Evolutionary conservation across 2,113 vertebrate genomes (phyloP).

Genomic region (Acanthisitta chloris): DNA sequence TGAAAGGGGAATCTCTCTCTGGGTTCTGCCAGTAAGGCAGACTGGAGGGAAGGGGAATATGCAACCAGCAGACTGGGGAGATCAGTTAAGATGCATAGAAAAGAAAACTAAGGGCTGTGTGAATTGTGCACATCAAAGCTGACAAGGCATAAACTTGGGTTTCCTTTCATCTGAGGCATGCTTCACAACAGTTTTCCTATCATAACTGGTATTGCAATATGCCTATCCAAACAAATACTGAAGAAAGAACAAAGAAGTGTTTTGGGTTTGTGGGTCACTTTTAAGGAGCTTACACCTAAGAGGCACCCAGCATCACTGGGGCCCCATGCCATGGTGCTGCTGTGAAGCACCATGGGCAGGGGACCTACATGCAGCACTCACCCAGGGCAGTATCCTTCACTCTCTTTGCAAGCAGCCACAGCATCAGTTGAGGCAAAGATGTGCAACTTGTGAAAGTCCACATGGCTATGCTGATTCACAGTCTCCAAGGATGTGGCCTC

Average conservation of each 20-base stretch:
- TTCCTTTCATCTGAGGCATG: neutral
- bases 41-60: neutral
- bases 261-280: neutral
- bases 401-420: neutral
- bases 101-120: neutral
- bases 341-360: rapidly evolving
- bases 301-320: neutral
- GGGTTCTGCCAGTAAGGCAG: neutral
- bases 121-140: neutral
- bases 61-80: neutral
- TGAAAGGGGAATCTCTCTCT: neutral
- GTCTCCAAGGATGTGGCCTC: neutral
- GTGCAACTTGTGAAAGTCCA: neutral
- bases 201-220: rapidly evolving
- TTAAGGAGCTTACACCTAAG: neutral
- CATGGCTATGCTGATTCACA: neutral
- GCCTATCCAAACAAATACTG: neutral
- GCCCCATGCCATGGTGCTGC: neutral
- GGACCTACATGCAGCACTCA: neutral
- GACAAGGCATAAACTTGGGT: neutral
- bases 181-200: neutral
- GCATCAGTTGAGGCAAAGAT: neutral
- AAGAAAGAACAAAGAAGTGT: neutral
- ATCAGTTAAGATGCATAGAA: neutral
- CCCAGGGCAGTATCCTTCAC: neutral